Evolutionary conservation across 2,797 vertebrate species (phyloP), one percentile per base, ranked within the genome.

Genomic region (Erpetoichthys calabaricus): DNA sequence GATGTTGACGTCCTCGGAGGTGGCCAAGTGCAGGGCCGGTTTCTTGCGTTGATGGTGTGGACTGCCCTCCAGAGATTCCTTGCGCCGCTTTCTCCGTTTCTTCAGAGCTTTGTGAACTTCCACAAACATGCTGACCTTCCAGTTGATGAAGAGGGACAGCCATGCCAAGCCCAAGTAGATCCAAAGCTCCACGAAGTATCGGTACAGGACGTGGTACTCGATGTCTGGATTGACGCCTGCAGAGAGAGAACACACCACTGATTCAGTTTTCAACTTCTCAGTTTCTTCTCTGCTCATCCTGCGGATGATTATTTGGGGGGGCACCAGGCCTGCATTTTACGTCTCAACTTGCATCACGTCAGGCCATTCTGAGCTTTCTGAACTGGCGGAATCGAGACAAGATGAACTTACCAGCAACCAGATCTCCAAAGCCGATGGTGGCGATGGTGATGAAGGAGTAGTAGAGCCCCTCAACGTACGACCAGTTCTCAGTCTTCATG

Each of bases 141-240:
- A 99, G 73, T 94, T 97, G 68, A 99, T 92, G 64, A 99, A 98
- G 49, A 99, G 81, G 9, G 94, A 98, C 45, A 99, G 89, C 96
- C 96, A 99, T 62, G 96, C 94, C 70, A 99, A 62, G 1, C 96
- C 96, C 57, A 99, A 73, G 73, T 95, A 99, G 66, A 99, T 97
- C 96, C 96, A 99, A n/a, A 99, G 84, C 57, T 99, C 95, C 65
- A 99, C 95, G 71, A 99, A 97, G 64, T 99, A 99, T 66, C 95
- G 89, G 74, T 99, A 99, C 45, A 99, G 84, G 55, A 87, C 82
- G 1, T 93, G 92, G 70, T 99, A 99, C 42, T 89, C 70, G 64
- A 76, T 83, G 42, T 85, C 84, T 58, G 95, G 95, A 63, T 99
- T 88, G 67, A 98, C 93, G 72, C 95, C 95, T 98, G 68, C 7